phyloP scores from a whole-genome alignment of 2,797 vertebrate genomes.

The Mus caroli region DNA sequence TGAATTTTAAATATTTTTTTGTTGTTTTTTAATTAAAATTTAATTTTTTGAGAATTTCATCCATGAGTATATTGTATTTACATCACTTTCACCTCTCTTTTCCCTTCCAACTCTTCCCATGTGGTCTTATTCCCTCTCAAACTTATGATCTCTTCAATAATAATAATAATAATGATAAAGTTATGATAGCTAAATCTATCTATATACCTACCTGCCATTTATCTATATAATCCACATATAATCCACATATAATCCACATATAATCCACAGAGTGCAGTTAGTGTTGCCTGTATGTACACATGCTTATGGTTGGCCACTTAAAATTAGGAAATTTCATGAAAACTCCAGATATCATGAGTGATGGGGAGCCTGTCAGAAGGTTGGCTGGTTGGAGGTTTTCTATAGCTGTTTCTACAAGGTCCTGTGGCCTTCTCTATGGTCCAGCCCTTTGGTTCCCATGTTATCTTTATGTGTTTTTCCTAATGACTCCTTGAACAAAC shows the following conservation, averaged over 20 bases:
- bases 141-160: not conserved
- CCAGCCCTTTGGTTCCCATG: not conserved
- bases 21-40: not conserved
- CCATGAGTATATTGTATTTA: not conserved
- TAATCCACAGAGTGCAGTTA: not conserved
- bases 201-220: not conserved
- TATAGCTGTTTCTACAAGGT: not conserved
- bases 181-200: not conserved
- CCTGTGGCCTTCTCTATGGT: not conserved
- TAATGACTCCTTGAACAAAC: not conserved
- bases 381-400: not conserved
- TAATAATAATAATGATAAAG: not conserved
- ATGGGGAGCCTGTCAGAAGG: not conserved
- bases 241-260: no score
- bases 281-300: not conserved
- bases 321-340: not conserved
- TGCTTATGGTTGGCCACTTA: not conserved
- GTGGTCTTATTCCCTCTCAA: not conserved
- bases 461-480: not conserved
- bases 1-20: constrained; percentile 23
- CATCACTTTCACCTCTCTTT: not conserved
- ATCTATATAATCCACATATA: not conserved
- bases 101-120: not conserved
- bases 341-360: no score
- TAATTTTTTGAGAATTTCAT: not conserved